Conservation (phyloP, 2,113 vertebrate species). For the Lynx canadensis region DNA sequence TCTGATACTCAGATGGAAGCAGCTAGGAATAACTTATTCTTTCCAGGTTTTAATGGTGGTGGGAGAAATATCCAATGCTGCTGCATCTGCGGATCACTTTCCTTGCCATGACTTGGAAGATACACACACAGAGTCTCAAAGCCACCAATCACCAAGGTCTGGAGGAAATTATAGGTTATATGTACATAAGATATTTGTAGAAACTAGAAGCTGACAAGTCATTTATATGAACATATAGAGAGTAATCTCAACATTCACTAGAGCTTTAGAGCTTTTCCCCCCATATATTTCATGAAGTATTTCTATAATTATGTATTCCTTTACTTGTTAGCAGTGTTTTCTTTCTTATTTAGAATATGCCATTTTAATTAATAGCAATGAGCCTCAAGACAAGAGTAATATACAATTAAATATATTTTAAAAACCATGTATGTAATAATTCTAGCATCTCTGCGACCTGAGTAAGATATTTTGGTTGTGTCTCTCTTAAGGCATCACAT, state of each 20-base stretch:
- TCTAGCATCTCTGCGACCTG: neutral
- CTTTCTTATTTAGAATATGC: neutral
- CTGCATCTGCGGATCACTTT: neutral
- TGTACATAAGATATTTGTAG: neutral
- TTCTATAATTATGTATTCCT: neutral
- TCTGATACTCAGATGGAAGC: neutral
- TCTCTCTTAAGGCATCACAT: neutral
- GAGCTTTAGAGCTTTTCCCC: neutral
- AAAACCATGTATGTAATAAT: neutral
- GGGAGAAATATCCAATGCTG: neutral
- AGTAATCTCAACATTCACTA: neutral
- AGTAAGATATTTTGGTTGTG: neutral
- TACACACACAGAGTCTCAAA: neutral
- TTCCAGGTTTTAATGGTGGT: neutral
- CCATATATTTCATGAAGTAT: neutral
- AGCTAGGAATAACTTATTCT: neutral
- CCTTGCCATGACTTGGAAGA: neutral
- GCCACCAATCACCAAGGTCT: neutral
- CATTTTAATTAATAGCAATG: neutral
- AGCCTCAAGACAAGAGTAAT: neutral
- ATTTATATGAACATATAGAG: neutral
- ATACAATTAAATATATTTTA: neutral
- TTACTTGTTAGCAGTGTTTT: neutral
- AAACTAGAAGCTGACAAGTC: neutral
- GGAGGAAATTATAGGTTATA: neutral